These are phyloP conservation scores for Helogale parvula DNA, from an alignment of 2,113 vertebrate genomes.

Conservation along the genomic window DNA sequence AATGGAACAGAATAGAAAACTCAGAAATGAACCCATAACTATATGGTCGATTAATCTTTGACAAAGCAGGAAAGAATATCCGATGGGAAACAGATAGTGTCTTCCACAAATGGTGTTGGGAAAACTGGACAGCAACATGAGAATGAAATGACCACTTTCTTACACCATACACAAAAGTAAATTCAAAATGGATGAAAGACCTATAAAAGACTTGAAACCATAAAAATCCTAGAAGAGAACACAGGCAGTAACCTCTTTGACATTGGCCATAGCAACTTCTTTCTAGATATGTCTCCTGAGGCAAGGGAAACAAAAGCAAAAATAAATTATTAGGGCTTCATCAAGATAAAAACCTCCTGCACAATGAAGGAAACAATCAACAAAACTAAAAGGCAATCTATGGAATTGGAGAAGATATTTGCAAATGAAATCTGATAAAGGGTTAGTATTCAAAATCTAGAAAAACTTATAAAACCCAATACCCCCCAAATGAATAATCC, in stretches of 20 bases:
- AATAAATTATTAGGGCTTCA: not conserved
- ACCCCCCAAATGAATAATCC: not conserved
- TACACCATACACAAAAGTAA: not conserved
- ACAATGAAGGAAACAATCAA: not conserved
- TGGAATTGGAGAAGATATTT: not conserved
- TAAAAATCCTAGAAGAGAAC: not conserved
- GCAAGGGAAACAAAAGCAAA: not conserved
- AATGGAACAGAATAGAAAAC: not conserved
- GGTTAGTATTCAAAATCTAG: not conserved
- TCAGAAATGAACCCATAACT: not conserved
- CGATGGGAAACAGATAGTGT: not conserved
- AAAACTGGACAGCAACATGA: not conserved
- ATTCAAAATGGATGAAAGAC: not conserved
- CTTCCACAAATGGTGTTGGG: not conserved
- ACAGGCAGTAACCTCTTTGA: not conserved
- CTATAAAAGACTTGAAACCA: not conserved
- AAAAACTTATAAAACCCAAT: not conserved
- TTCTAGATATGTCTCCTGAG: not conserved
- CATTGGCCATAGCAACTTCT: not conserved
- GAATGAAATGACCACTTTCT: not conserved
- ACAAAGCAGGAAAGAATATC: not conserved
- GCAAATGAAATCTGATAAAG: not conserved
- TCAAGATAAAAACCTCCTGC: not conserved
- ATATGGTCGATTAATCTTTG: not conserved
- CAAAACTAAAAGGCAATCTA: not conserved